Evolutionary conservation across 2,797 vertebrate species (phyloP).

Genomic region (Florisuga fusca): DNA sequence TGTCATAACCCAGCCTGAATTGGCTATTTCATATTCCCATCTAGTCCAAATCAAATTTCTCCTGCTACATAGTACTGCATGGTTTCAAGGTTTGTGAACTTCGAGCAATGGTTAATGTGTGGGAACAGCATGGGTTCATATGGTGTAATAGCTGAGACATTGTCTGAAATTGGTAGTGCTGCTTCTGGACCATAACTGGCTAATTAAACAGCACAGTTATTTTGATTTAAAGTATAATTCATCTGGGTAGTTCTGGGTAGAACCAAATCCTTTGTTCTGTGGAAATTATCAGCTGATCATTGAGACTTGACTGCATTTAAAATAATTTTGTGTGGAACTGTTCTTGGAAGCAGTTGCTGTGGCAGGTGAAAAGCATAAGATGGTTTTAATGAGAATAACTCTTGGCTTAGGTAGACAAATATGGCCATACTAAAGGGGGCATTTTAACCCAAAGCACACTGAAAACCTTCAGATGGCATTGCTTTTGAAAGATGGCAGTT

Average conservation of each 20-base stretch:
- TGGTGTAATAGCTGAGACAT: rapidly evolving
- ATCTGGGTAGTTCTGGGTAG: not conserved
- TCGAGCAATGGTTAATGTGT: not conserved
- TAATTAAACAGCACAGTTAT: not conserved
- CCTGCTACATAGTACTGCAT: not conserved
- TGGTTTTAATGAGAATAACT: not conserved
- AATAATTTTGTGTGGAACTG: not conserved
- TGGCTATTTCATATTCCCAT: not conserved
- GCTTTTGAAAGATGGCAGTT: not conserved
- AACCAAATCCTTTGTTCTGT: not conserved
- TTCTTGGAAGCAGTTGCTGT: not conserved
- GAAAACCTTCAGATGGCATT: not conserved
- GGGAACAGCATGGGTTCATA: not conserved
- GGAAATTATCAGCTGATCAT: not conserved
- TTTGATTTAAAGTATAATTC: not conserved
- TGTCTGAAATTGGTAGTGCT: not conserved
- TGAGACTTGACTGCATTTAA: not conserved
- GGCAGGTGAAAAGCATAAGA: not conserved
- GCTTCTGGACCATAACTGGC: not conserved
- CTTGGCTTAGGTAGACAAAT: not conserved
- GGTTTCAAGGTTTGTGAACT: not conserved
- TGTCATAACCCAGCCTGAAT: not conserved
- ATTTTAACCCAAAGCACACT: not conserved
- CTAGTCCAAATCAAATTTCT: not conserved
- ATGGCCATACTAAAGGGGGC: not conserved